phyloP scores from a whole-genome alignment of 2,113 vertebrate species.

The Sylvia atricapilla region DNA sequence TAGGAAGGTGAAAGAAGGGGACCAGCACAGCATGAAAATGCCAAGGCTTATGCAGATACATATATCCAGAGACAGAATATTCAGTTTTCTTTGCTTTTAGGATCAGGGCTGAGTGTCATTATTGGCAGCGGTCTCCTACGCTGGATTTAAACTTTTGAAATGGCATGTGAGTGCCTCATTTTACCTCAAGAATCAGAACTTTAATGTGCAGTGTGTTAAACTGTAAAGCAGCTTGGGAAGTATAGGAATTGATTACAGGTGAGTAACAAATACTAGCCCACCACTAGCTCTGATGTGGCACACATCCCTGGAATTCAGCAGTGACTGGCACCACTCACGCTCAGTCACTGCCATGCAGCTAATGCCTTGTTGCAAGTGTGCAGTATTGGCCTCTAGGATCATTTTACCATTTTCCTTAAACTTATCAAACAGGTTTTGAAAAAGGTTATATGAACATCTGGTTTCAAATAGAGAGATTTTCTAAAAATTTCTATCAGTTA shows the following conservation, averaged over 20 bases:
- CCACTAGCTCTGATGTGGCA: not conserved
- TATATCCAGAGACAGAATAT: not conserved
- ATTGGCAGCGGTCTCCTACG: not conserved
- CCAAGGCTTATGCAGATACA: not conserved
- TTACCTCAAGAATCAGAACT: not conserved
- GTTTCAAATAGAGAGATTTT: not conserved
- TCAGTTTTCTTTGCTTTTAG: not conserved
- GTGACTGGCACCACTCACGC: rapidly evolving
- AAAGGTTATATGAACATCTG: not conserved
- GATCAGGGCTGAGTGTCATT: not conserved
- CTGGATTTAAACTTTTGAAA: not conserved
- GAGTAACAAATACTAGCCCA: not conserved
- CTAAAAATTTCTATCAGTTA: not conserved
- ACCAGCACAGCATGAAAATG: not conserved
- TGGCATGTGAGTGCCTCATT: not conserved
- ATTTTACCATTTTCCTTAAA: not conserved
- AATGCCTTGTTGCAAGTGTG: rapidly evolving
- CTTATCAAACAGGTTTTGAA: not conserved
- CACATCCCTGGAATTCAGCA: not conserved
- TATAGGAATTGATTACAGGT: not conserved
- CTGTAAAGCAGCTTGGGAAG: not conserved
- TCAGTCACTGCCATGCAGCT: not conserved
- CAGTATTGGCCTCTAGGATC: not conserved
- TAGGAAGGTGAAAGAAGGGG: not conserved
- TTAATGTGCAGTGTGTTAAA: not conserved